These are phyloP conservation scores for Phortica okadai DNA, from an alignment of 2,888 invertebrate genomes.

Conservation along the genomic window DNA sequence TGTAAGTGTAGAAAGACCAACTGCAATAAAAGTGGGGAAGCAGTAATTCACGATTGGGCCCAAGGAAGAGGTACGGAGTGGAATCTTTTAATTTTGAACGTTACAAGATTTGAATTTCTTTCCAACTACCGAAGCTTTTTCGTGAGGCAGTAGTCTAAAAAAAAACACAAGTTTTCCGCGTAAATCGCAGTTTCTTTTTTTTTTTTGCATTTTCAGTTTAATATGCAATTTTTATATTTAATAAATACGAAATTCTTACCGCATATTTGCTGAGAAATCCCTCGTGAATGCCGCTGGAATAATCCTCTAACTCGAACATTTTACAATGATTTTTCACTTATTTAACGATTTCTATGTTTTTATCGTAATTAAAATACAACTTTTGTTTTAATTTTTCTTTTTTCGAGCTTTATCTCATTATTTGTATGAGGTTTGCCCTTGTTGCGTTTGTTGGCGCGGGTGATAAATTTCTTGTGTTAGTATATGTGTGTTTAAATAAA, in stretches of 20 bases:
- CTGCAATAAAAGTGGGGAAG: constrained; percentile 4
- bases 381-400: background rate
- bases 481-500: too few species aligned
- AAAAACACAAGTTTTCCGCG: background rate
- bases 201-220: constrained; percentile 20
- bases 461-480: too few species aligned
- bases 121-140: background rate
- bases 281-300: constrained; percentile 82
- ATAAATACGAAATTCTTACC: constrained; percentile 78
- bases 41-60: background rate
- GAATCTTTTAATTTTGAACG: constrained; percentile 29
- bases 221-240: constrained; percentile 33
- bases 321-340: constrained; percentile 13
- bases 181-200: background rate
- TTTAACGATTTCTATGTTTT: background rate
- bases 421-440: too few species aligned
- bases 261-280: constrained; percentile 82
- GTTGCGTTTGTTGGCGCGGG: too few species aligned
- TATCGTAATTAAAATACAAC: background rate
- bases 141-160: background rate
- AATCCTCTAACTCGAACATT: constrained; percentile 85
- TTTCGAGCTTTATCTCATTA: too few species aligned
- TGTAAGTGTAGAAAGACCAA: background rate
- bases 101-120: constrained; percentile 37
- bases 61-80: background rate